Conservation (phyloP, 2,113 vertebrate genomes). For the Chaetodon auriga region DNA sequence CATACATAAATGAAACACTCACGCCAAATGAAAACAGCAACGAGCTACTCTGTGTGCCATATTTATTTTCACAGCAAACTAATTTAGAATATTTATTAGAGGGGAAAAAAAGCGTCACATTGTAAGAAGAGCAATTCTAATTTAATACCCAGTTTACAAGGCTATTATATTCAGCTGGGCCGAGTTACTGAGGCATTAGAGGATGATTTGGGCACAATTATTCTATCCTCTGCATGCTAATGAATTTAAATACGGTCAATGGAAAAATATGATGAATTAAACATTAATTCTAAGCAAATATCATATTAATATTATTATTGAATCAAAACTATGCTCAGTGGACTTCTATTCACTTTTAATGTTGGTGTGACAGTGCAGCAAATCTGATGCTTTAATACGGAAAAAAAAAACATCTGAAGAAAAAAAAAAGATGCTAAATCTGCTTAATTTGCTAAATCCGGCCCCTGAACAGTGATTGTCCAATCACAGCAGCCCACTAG, state of each 20-base stretch:
- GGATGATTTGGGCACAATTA: conserved; percentile 68
- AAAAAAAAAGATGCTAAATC: no score
- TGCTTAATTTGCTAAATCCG: no score
- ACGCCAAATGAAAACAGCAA: conserved; percentile 67
- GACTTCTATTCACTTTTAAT: conserved; percentile 35
- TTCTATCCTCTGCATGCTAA: conserved; percentile 68
- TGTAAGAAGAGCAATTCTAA: conserved; percentile 65
- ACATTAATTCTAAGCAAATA: conserved; percentile 73
- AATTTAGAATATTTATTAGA: conserved; percentile 79
- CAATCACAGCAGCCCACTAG: no score
- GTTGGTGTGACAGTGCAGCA: conserved; percentile 3
- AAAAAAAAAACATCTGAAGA: not conserved
- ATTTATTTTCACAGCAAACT: conserved; percentile 71
- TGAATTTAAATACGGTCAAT: conserved; percentile 64
- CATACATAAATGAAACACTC: conserved; percentile 75
- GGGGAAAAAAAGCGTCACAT: conserved; percentile 59
- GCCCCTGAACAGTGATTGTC: no score
- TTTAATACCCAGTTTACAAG: conserved; percentile 77
- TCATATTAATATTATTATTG: conserved; percentile 68
- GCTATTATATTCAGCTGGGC: conserved; percentile 70
- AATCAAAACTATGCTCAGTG: conserved; percentile 43
- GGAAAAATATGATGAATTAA: conserved; percentile 66
- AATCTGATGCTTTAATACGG: conserved; percentile 3
- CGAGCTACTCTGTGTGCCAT: conserved; percentile 54
- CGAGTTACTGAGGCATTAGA: conserved; percentile 66